Evolutionary conservation across 2,888 invertebrate genomes (phyloP).

Genomic region (Drosophila glabriapex): DNA sequence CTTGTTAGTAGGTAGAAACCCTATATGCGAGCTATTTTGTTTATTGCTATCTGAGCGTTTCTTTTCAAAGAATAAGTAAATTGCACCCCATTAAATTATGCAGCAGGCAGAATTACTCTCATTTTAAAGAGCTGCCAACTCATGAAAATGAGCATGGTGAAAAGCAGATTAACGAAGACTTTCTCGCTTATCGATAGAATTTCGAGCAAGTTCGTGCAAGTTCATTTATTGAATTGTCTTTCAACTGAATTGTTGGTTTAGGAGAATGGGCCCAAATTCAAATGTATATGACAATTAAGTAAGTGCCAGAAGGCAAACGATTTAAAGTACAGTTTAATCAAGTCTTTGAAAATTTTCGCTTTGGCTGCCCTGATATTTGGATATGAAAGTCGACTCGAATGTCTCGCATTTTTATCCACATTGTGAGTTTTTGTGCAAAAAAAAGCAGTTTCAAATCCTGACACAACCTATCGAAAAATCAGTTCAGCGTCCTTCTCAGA

Average conservation of each 20-base stretch:
- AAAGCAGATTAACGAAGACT: neutral
- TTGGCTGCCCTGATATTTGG: neutral
- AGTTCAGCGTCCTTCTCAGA: neutral
- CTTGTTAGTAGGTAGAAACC: neutral
- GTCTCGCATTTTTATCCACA: neutral
- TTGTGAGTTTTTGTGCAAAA: neutral
- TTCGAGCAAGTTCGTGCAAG: neutral
- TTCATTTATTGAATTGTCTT: neutral
- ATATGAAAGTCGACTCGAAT: neutral
- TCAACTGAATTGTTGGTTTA: neutral
- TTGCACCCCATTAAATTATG: conserved; percentile 21
- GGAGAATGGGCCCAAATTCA: neutral
- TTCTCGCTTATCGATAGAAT: neutral
- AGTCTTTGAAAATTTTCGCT: neutral
- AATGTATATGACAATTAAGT: neutral
- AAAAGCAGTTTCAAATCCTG: neutral
- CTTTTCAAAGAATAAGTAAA: conserved; percentile 12
- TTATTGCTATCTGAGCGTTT: conserved; percentile 20
- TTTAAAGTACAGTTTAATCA: neutral
- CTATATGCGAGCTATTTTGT: neutral
- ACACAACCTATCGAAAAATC: neutral
- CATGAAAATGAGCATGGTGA: neutral
- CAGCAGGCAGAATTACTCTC: conserved; percentile 9
- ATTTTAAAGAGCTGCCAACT: conserved; percentile 40
- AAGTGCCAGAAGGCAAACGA: neutral